Evolutionary conservation across 30 jellyfish, hydroid and myxozoan species (phyloP).

Genomic region (Aurelia aurita): DNA sequence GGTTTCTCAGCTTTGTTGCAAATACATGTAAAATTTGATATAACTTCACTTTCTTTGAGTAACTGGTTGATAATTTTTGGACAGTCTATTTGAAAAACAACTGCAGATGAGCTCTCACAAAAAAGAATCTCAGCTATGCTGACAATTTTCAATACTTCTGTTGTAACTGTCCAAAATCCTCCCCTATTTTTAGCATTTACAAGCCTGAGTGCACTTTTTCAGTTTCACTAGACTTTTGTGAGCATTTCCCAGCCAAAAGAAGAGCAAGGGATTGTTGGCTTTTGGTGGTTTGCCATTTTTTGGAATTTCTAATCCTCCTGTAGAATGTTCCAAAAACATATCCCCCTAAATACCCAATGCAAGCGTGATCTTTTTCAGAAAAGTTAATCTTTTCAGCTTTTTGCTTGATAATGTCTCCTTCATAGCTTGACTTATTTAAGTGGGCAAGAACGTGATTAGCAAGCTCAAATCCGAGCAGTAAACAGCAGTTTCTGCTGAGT

Average conservation of each 20-base stretch:
- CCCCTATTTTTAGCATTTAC: slow-evolving; percentile 65
- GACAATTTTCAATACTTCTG: slow-evolving; percentile 26
- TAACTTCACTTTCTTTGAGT: slow-evolving; percentile 36
- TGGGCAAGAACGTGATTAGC: slow-evolving; percentile 80
- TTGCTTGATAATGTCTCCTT: too few relatives aligned
- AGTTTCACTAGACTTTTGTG: slow-evolving; percentile 3
- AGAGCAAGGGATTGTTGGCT: slow-evolving; percentile 50
- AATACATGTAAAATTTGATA: slow-evolving; percentile 23
- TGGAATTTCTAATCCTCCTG: too few relatives aligned
- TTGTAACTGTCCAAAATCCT: slow-evolving; percentile 68
- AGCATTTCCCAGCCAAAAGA: slow-evolving; percentile 30
- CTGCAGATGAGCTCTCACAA: slow-evolving; percentile 30
- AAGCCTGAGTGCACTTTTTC: slow-evolving; percentile 44
- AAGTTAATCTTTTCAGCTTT: too few relatives aligned
- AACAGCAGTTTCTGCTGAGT: too few relatives aligned
- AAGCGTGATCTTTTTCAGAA: slow-evolving; percentile 35
- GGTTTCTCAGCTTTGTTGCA: slow-evolving; percentile 20
- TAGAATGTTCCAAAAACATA: too few relatives aligned
- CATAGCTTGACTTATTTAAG: too few relatives aligned
- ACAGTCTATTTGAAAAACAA: slow-evolving; percentile 38
- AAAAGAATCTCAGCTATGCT: slow-evolving; percentile 25
- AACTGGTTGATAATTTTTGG: too few relatives aligned
- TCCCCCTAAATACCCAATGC: slow-evolving; percentile 33
- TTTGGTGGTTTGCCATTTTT: too few relatives aligned
- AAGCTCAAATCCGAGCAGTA: slow-evolving; percentile 63